A percentile compares a stretch with the other conserved stretches of the same genome.
Conservation (phyloP, 2,888 invertebrate species). For the Cabera pusaria region DNA sequence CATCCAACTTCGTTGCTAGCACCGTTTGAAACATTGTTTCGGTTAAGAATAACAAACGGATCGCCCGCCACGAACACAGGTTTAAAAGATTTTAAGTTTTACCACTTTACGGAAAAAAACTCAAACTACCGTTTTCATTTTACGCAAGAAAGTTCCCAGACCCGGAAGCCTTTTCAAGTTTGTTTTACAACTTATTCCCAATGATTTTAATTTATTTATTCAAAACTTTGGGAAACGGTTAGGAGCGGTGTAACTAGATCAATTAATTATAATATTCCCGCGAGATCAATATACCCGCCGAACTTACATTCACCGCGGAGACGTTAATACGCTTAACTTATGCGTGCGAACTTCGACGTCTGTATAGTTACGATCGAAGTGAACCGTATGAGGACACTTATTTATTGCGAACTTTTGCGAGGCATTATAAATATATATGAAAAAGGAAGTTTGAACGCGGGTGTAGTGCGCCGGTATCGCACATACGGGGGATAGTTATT, state of each 20-base stretch:
- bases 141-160: constrained; percentile 24
- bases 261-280: constrained; percentile 60
- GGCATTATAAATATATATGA: constrained; percentile 53
- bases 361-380: constrained; percentile 61
- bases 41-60: constrained; percentile 52
- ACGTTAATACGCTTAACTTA: constrained; percentile 71
- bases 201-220: constrained; percentile 35
- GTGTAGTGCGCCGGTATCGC: constrained; percentile 40
- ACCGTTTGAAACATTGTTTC: constrained; percentile 55
- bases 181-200: constrained; percentile 22
- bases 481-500: constrained; percentile 56
- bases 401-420: constrained; percentile 51
- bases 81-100: constrained; percentile 29
- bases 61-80: constrained; percentile 34
- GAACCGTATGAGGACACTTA: constrained; percentile 56
- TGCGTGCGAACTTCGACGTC: constrained; percentile 64
- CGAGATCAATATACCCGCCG: constrained; percentile 53
- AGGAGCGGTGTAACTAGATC: constrained; percentile 45
- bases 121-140: constrained; percentile 24
- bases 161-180: constrained; percentile 28
- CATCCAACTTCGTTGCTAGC: constrained; percentile 51
- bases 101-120: constrained; percentile 23
- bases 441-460: constrained; percentile 47
- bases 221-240: constrained; percentile 33
- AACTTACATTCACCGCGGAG: constrained; percentile 60